Evolutionary conservation across 1,140 invertebrate species (phyloP).

Genomic region (Antheraea pernyi): DNA sequence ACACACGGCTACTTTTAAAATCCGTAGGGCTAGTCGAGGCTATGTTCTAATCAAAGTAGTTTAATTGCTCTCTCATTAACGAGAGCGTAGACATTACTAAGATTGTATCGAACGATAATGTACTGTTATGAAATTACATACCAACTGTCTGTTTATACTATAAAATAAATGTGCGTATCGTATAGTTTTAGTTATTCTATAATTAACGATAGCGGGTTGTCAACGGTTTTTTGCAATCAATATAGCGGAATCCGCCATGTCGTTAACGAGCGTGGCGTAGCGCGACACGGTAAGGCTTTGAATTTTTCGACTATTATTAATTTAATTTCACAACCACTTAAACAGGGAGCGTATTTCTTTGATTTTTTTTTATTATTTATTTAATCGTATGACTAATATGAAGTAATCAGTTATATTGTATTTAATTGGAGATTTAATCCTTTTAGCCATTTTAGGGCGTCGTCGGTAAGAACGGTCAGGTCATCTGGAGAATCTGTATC

Average conservation of each 20-base stretch:
- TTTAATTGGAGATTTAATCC: no score
- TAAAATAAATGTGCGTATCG: conserved; percentile 51
- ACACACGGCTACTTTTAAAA: not conserved
- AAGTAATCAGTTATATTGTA: no score
- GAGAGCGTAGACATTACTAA: not conserved
- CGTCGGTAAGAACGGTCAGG: no score
- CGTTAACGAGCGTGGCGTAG: no score
- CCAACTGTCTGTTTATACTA: conserved; percentile 16
- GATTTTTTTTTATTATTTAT: no score
- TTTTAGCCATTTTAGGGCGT: no score
- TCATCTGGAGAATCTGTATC: no score
- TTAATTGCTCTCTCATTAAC: not conserved
- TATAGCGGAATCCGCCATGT: conserved; percentile 17
- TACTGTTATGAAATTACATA: conserved; percentile 1
- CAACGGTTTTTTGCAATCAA: conserved; percentile 20
- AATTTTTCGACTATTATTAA: not conserved
- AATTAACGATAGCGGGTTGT: conserved; percentile 40
- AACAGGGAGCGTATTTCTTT: no score
- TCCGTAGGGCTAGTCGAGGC: not conserved
- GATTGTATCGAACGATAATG: not conserved
- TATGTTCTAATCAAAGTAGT: not conserved
- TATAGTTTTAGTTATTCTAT: conserved; percentile 30
- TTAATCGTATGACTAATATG: no score
- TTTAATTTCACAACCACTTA: not conserved
- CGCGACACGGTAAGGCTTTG: not conserved